phyloP scores from a whole-genome alignment of 2,888 invertebrate species.

The Myathropa florea region DNA sequence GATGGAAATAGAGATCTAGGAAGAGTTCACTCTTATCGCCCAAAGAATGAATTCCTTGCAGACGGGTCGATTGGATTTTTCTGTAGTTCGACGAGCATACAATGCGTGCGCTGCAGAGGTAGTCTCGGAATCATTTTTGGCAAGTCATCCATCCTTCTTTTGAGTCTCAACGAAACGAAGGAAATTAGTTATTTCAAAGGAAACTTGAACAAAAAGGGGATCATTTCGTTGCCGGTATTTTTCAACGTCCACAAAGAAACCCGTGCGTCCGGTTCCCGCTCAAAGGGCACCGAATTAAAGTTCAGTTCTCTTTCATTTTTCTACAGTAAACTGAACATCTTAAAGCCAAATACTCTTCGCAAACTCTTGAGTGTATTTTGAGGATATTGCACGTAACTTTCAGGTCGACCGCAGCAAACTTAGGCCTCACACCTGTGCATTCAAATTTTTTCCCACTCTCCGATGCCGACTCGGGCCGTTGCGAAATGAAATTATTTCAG shows the following conservation, averaged over 20 bases:
- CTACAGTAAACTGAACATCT: too few species aligned
- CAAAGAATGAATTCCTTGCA: background rate
- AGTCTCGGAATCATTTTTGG: background rate
- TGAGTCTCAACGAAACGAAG: background rate
- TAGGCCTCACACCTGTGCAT: background rate
- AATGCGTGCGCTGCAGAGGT: background rate
- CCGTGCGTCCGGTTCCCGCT: background rate
- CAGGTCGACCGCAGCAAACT: background rate
- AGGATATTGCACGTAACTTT: background rate
- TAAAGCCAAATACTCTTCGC: background rate
- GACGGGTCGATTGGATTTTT: background rate
- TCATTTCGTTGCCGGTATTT: background rate
- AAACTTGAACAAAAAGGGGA: background rate
- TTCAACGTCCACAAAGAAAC: background rate
- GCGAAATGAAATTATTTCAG: background rate
- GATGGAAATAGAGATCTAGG: background rate
- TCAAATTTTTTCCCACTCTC: background rate
- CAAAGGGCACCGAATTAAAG: too few species aligned
- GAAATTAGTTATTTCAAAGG: background rate
- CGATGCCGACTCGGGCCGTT: background rate
- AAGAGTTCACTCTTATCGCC: background rate
- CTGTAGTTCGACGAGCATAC: background rate
- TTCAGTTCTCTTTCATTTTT: too few species aligned
- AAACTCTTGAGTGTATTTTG: background rate
- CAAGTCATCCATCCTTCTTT: background rate